Evolutionary conservation across 2,113 vertebrate species (phyloP).

Genomic region (Lophura nycthemera): DNA sequence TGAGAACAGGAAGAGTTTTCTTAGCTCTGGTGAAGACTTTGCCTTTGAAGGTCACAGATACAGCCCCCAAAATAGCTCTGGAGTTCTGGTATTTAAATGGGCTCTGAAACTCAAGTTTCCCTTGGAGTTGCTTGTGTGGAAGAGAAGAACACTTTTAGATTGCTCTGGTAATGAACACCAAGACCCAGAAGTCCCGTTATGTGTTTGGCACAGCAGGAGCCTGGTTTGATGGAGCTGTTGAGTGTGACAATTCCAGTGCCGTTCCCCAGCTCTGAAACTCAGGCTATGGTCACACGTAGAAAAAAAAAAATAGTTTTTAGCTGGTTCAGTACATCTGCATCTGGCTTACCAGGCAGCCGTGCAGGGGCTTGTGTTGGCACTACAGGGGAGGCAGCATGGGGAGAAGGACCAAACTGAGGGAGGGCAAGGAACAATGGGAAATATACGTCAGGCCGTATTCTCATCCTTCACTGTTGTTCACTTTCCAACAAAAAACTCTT

Average conservation of each 20-base stretch:
- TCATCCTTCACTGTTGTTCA: neutral
- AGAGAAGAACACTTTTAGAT: neutral
- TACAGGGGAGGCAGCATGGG: neutral
- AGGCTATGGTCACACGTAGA: neutral
- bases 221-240: neutral
- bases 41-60: neutral
- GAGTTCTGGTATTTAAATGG: neutral
- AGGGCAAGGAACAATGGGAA: constrained; percentile 18
- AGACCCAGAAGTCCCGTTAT: neutral
- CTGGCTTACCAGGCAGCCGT: constrained; percentile 13
- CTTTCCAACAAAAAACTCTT: neutral
- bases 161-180: neutral
- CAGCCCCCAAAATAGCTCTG: neutral
- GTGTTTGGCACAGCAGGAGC: neutral
- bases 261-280: neutral
- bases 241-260: neutral
- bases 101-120: neutral
- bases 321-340: constrained; percentile 1
- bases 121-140: neutral
- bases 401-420: neutral
- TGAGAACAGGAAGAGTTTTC: neutral
- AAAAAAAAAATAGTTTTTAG: neutral
- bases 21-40: neutral
- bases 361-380: neutral
- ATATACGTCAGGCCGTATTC: neutral